Evolutionary conservation across 2,797 vertebrate genomes (phyloP).

Genomic region (Dicrostonyx torquatus): DNA sequence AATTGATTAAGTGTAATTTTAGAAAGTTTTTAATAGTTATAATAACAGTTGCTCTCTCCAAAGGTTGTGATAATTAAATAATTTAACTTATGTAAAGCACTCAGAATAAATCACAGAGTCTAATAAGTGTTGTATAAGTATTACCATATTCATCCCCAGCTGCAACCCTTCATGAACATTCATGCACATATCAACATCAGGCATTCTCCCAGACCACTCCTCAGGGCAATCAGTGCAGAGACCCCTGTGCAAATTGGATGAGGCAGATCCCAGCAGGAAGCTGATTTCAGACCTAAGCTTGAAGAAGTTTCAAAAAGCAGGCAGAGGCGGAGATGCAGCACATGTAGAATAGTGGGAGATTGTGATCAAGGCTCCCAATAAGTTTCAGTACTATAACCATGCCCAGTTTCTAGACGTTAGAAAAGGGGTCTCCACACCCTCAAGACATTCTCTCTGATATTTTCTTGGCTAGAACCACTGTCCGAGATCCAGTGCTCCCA

Average conservation of each 20-base stretch:
- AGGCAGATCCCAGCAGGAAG: constrained; percentile 55
- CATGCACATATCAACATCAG: background rate
- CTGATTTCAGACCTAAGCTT: constrained; percentile 21
- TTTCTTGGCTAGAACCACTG: background rate
- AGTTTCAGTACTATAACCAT: background rate
- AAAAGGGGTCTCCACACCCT: background rate
- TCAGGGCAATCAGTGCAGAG: constrained; percentile 12
- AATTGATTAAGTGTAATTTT: background rate
- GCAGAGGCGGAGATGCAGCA: background rate
- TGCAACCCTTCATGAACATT: background rate
- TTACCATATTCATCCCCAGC: background rate
- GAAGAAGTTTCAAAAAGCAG: constrained; percentile 6
- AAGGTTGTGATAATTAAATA: constrained; percentile 44
- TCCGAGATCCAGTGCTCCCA: background rate
- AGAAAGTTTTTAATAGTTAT: constrained; percentile 11
- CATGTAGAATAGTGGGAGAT: background rate
- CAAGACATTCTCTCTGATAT: background rate
- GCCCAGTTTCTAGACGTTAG: constrained; percentile 4
- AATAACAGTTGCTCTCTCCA: background rate
- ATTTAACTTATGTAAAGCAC: constrained; percentile 3
- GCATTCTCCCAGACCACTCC: constrained; percentile 26
- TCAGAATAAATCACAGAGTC: constrained; percentile 18
- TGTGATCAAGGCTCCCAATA: background rate
- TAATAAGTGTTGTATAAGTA: background rate
- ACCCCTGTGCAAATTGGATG: constrained; percentile 23